phyloP scores from a whole-genome alignment of 2,113 vertebrate genomes.

The Meles meles region DNA sequence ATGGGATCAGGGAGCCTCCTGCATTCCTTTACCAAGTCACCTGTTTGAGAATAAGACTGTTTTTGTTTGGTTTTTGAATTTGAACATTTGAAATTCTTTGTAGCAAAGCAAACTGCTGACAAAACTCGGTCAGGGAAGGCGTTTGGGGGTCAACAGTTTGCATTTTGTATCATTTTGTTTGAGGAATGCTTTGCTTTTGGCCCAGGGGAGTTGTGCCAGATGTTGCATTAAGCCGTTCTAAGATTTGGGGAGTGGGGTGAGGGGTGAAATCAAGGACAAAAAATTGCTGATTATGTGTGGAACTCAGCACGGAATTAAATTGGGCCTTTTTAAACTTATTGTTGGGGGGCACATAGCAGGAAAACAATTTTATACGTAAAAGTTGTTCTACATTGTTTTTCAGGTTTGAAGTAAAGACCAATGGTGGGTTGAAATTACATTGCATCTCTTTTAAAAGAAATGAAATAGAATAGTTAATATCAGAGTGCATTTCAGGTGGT shows the following conservation, averaged over 20 bases:
- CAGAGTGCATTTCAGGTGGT: neutral
- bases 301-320: neutral
- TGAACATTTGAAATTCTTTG: slow-evolving; percentile 58
- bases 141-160: neutral
- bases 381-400: slow-evolving; percentile 2
- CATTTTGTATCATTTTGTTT: slow-evolving; percentile 60
- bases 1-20: neutral
- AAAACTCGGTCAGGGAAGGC: neutral
- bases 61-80: slow-evolving; percentile 42
- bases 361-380: slow-evolving; percentile 33
- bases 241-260: neutral
- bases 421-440: neutral
- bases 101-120: slow-evolving; percentile 39
- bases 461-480: neutral
- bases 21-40: neutral
- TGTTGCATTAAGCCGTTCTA: neutral
- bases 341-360: neutral
- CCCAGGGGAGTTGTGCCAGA: neutral
- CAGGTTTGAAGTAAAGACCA: neutral
- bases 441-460: neutral
- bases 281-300: neutral
- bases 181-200: neutral
- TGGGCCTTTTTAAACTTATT: neutral
- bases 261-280: neutral
- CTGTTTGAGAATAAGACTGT: slow-evolving; percentile 1